Evolutionary conservation across 1,140 invertebrate genomes (phyloP).

Genomic region (Megathymus violae): DNA sequence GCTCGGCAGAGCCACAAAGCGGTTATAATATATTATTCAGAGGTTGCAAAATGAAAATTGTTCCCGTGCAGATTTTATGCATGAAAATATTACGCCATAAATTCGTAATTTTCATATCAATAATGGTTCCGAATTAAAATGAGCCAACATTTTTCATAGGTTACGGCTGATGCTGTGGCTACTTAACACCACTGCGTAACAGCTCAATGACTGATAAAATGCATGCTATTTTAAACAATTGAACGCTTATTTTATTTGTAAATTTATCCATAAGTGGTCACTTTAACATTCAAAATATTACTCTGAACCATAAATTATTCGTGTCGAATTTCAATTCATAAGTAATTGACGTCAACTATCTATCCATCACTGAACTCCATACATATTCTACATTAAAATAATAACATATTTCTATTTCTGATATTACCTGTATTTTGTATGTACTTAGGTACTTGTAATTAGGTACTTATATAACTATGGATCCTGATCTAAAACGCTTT

Average conservation of each 20-base stretch:
- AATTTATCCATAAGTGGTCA: conserved; percentile 2
- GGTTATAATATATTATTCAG: conserved; percentile 55
- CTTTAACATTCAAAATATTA: conserved; percentile 12
- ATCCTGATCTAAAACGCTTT: too few relatives aligned
- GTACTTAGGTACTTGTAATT: too few relatives aligned
- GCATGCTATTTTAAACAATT: conserved; percentile 15
- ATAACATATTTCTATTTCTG: too few relatives aligned
- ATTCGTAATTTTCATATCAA: conserved; percentile 51
- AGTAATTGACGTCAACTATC: background rate
- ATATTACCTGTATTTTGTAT: too few relatives aligned
- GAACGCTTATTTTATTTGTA: conserved; percentile 4
- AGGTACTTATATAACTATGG: too few relatives aligned
- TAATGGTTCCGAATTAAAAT: conserved; percentile 36
- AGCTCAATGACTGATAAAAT: conserved; percentile 13
- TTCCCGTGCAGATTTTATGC: conserved; percentile 49
- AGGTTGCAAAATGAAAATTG: conserved; percentile 54
- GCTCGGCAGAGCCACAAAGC: conserved; percentile 43
- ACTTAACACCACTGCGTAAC: conserved; percentile 23
- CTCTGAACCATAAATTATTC: conserved; percentile 22
- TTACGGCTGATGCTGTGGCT: conserved; percentile 15
- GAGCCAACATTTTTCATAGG: conserved; percentile 32
- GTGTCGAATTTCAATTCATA: conserved; percentile 4
- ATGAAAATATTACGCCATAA: conserved; percentile 51
- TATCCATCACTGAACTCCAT: background rate
- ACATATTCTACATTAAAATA: too few relatives aligned